Evolutionary conservation across 2,113 vertebrate genomes (phyloP), one percentile per base, ranked within the genome.

Genomic region (Tamias sibiricus): DNA sequence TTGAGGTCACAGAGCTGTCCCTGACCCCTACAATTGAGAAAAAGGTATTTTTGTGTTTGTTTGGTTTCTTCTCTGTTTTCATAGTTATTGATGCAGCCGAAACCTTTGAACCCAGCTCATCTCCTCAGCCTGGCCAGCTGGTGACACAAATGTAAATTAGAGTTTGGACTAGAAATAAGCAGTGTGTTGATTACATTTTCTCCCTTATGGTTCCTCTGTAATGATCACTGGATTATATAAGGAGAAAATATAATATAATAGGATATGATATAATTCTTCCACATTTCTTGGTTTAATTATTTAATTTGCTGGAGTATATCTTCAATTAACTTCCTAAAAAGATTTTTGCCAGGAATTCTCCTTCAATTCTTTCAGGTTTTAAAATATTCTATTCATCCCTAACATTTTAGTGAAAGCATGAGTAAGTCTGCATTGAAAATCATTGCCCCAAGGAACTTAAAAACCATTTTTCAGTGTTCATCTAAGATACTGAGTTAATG

Each of bases 311-410:
- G 7, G 6, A 97, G 28, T 76, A 44, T 62, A 71, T 24, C 42
- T 8, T 91, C 42, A 79, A 40, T 7, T 80, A 71, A 47, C 68
- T 86, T 90, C 59, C 16, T 69, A 68, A 37, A 68, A n/a, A 13
- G 2, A 30, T 24, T 92, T 47, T 77, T 42, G n/a, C 4, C 8
- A 76, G 42, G 12, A 26, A 44, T 40, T 9, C 14, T 62, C 40
- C 11, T 3, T 49, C 20, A 68, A 35, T 87, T 35, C 2, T 74
- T 92, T 83, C 4, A 54, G 24, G 10, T 52, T 87, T 95, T 94
- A 47, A 77, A 74, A 79, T 92, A 85, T 75, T 95, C 81, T 86
- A 52, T 82, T 83, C 3, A 88, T 47, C 91, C 28, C 2, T 96
- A 13, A 83, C 20, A 47, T 72, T 71, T 72, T 54, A 64, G 28